Evolutionary conservation across 2,888 invertebrate species (phyloP).

Genomic region (Calephelis perditalis): DNA sequence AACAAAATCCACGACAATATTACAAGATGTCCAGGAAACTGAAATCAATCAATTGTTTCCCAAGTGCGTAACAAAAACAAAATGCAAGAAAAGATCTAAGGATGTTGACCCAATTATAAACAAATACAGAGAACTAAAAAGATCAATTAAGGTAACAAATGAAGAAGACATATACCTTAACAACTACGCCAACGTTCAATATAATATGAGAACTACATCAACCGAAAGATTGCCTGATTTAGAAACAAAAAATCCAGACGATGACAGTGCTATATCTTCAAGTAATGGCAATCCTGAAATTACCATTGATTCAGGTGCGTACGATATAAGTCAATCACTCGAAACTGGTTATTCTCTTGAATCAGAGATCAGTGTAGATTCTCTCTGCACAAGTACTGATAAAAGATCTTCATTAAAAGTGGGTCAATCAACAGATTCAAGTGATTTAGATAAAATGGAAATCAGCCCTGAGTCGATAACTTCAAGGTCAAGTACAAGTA

Average conservation of each 20-base stretch:
- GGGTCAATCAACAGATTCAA: slow-evolving; percentile 83
- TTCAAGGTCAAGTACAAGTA: slow-evolving; percentile 69
- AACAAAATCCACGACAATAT: slow-evolving; percentile 74
- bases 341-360: slow-evolving; percentile 74
- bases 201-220: slow-evolving; percentile 49
- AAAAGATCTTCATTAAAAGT: slow-evolving; percentile 79
- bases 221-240: slow-evolving; percentile 59
- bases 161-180: slow-evolving; percentile 65
- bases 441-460: slow-evolving; percentile 80
- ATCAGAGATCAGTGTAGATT: slow-evolving; percentile 78
- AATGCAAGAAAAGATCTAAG: slow-evolving; percentile 70
- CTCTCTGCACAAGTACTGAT: slow-evolving; percentile 74
- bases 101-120: slow-evolving; percentile 71
- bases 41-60: slow-evolving; percentile 68
- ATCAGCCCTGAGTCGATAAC: slow-evolving; percentile 73
- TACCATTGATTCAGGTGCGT: slow-evolving; percentile 68
- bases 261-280: slow-evolving; percentile 67
- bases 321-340: slow-evolving; percentile 69
- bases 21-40: slow-evolving; percentile 71
- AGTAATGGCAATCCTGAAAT: slow-evolving; percentile 73
- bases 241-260: slow-evolving; percentile 67
- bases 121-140: slow-evolving; percentile 69
- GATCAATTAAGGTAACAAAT: slow-evolving; percentile 64
- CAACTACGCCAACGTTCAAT: slow-evolving; percentile 69
- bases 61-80: slow-evolving; percentile 69